Evolutionary conservation across 1,140 invertebrate genomes (phyloP).

Genomic region (Leptoteleia sp.): DNA sequence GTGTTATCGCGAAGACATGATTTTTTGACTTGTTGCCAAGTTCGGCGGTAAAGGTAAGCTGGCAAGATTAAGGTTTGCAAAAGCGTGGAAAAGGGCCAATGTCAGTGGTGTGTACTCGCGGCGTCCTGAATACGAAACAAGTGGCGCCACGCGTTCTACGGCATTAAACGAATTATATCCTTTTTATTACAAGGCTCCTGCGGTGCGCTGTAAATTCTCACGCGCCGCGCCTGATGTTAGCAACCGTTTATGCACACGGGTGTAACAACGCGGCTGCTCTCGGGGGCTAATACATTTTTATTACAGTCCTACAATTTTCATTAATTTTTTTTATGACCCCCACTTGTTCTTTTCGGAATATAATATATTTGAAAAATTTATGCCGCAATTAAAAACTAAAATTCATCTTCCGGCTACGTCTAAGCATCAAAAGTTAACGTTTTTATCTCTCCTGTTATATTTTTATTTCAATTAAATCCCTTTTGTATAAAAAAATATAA

Average conservation of each 20-base stretch:
- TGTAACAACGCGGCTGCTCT: not conserved
- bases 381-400: too few species aligned
- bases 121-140: slow-evolving; percentile 48
- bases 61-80: slow-evolving; percentile 28
- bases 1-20: not conserved
- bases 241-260: slow-evolving; percentile 8
- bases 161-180: slow-evolving; percentile 33
- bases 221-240: slow-evolving; percentile 16
- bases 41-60: not conserved
- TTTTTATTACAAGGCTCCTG: slow-evolving; percentile 30
- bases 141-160: slow-evolving; percentile 2
- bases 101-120: slow-evolving; percentile 59
- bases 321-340: too few species aligned
- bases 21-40: slow-evolving; percentile 56
- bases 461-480: too few species aligned
- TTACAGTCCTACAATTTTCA: too few species aligned
- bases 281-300: slow-evolving; percentile 6
- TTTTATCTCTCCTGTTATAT: too few species aligned
- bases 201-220: slow-evolving; percentile 6
- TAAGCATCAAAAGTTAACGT: too few species aligned
- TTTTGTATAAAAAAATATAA: too few species aligned
- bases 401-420: too few species aligned
- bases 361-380: too few species aligned
- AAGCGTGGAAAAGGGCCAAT: slow-evolving; percentile 73
- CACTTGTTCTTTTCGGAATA: too few species aligned